phyloP scores from a whole-genome alignment of 1,140 invertebrate genomes.

The Anoplolepis gracilipes region DNA sequence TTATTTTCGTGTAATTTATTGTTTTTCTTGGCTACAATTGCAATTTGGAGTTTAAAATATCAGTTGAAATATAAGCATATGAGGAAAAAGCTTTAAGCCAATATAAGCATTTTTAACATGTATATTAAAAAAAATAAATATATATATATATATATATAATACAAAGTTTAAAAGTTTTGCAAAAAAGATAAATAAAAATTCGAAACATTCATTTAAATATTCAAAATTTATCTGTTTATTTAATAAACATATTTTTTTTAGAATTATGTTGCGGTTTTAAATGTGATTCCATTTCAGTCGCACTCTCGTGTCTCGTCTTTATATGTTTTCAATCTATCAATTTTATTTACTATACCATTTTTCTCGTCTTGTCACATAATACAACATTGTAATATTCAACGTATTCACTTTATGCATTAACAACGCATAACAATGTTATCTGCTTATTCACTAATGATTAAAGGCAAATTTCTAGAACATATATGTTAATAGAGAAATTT shows the following conservation, averaged over 20 bases:
- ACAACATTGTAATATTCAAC: conserved; percentile 4
- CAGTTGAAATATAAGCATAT: background rate
- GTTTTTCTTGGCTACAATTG: background rate
- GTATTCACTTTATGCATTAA: background rate
- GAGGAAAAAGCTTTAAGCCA: background rate
- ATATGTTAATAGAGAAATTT: background rate
- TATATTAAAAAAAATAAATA: background rate
- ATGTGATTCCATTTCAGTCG: background rate
- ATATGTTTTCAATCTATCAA: background rate
- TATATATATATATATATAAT: no score
- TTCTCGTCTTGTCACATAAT: background rate
- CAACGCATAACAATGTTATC: conserved; percentile 41
- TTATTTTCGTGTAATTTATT: no score
- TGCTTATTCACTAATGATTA: background rate
- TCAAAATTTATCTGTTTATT: no score
- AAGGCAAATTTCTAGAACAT: background rate
- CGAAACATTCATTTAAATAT: background rate
- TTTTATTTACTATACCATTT: background rate
- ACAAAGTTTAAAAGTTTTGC: background rate
- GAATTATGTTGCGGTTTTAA: background rate
- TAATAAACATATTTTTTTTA: no score
- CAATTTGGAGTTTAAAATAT: background rate
- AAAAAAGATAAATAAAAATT: background rate
- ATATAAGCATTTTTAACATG: no score
- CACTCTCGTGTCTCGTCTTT: background rate